phyloP scores from a whole-genome alignment of 2,113 vertebrate species.

The Corythaixoides concolor region DNA sequence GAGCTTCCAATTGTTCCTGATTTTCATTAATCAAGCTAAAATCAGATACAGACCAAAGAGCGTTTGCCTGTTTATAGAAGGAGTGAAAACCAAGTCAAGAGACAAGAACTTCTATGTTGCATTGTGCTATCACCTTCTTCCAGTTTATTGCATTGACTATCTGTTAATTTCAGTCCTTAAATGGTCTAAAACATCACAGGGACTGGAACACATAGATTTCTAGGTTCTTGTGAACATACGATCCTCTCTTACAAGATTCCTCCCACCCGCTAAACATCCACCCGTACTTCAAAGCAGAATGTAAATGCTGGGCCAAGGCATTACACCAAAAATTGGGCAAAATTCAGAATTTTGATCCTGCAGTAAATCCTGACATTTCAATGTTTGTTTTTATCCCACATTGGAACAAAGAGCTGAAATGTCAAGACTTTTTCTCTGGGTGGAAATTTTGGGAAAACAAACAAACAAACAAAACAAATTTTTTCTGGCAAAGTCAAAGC shows the following conservation, averaged over 20 bases:
- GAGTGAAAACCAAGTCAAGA: neutral
- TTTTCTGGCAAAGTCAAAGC: neutral
- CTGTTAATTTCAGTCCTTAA: neutral
- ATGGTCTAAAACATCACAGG: neutral
- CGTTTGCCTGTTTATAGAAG: neutral
- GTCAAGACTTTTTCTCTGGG: conserved; percentile 36
- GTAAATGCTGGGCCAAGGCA: conserved; percentile 8
- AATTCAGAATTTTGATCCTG: conserved; percentile 31
- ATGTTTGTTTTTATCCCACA: conserved; percentile 35
- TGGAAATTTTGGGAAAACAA: conserved; percentile 5
- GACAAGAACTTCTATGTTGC: neutral
- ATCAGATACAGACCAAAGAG: neutral
- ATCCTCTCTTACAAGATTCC: neutral
- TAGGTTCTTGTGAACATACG: neutral
- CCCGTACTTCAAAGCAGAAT: conserved; percentile 15
- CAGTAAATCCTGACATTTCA: conserved; percentile 57
- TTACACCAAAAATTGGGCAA: conserved; percentile 21
- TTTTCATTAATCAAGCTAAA: neutral
- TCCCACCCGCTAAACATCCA: neutral
- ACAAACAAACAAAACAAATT: neutral
- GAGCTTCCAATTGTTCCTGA: neutral
- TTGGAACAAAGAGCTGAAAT: conserved; percentile 52
- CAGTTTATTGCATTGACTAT: neutral
- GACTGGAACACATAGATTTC: neutral
- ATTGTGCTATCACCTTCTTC: neutral